phyloP scores from a whole-genome alignment of 1,140 invertebrate species.

The Eriocheir sinensis region DNA sequence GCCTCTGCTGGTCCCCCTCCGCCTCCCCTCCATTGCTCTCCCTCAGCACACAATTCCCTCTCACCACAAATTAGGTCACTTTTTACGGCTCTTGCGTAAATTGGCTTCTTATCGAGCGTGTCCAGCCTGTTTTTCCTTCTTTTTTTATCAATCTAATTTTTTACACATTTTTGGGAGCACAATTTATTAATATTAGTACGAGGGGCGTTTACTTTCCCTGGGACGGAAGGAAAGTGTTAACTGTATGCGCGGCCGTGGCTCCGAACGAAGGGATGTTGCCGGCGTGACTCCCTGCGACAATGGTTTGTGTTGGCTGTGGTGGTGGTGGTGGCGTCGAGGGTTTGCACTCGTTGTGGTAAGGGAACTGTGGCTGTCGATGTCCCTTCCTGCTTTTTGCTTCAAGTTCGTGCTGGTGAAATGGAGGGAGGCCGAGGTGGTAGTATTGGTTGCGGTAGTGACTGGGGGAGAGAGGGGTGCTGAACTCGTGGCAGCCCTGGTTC shows the following conservation, averaged over 20 bases:
- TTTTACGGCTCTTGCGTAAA: slow-evolving; percentile 23
- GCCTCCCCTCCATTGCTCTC: background rate
- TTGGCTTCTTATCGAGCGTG: slow-evolving; percentile 12
- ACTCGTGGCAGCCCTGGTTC: background rate
- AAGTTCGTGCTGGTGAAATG: background rate
- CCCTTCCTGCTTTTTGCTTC: too few relatives aligned
- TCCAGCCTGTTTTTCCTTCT: background rate
- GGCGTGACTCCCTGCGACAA: too few relatives aligned
- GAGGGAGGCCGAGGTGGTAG: background rate
- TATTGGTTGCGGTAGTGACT: background rate
- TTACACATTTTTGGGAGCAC: background rate
- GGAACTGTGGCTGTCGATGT: background rate
- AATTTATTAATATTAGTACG: slow-evolving; percentile 3
- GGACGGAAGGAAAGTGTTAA: background rate
- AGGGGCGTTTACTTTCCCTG: background rate
- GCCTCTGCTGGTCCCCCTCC: background rate
- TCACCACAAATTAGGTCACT: slow-evolving; percentile 11
- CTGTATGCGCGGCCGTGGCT: background rate
- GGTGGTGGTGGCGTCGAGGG: background rate
- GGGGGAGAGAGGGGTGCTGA: background rate
- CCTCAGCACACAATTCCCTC: slow-evolving; percentile 11
- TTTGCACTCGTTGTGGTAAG: background rate
- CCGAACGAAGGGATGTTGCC: background rate
- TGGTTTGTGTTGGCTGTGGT: background rate
- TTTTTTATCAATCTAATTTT: background rate